Base-by-base conservation (phyloP, 2,797 vertebrate species). In the Apogon talboti region DNA sequence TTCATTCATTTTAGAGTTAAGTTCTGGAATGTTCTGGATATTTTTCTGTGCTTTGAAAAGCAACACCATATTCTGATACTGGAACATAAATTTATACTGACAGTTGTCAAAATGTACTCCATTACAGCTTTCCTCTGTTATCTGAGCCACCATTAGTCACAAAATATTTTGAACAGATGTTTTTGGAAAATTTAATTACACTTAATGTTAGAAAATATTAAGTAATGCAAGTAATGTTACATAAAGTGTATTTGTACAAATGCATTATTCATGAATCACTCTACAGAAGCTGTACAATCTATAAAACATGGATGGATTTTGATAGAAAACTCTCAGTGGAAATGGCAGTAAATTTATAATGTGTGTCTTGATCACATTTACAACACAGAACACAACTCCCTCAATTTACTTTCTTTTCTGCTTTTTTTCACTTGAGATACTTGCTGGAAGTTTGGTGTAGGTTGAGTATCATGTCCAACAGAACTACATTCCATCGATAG, bases 371-470 rank as follows among this genome's bases (percentile, higher is more conserved):
- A 59, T 3, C 21, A 21, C 6, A 46, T 53, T 83, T 66, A 92
- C 45, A 67, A 83, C 45, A 89, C 16, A 19, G 64, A 77, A 65
- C 91, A 91, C 52, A 76, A 74, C 30, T 76, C 62, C 11, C 56
- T 55, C 28, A 86, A 15, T 67, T 71, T 87, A 33, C 46, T 82
- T 67, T 50, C 85, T 66, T 77, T 83, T 43, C 71, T 84, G 56
- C 30, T 82, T 67, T 75, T 87, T 48, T 65, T 83, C 52, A 56
- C 41, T 0, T n/a, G 35, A 41, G 56, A 19, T 43, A 0, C 46
- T 61, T 59, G 63, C 38, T 56, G 68, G n/a, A 42, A 18, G 43
- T 4, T 59, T 30, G 53, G 7, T 19, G 42, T 10, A 1, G 19
- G 44, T 11, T 28, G 74, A 67, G 58, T 49, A 0, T 62, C 58